phyloP scores from a whole-genome alignment of 2,797 vertebrate genomes.

The Sebastes kiyomatsui region DNA sequence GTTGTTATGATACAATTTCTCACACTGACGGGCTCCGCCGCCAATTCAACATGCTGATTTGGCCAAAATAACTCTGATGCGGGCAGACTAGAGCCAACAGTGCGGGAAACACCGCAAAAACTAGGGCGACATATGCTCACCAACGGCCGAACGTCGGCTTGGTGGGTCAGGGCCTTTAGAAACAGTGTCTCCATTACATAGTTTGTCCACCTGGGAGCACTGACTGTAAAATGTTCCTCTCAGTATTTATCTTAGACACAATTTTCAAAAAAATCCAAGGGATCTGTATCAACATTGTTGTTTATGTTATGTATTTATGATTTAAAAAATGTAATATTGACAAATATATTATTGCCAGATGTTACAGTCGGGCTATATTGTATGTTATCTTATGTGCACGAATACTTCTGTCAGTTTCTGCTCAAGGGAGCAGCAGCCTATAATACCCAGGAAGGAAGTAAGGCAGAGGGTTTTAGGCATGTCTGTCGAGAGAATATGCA shows the following conservation, averaged over 20 bases:
- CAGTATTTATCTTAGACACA: background rate
- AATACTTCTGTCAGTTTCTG: background rate
- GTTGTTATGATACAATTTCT: too few species aligned
- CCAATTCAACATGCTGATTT: accelerated
- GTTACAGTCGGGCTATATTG: too few species aligned
- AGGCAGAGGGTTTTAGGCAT: background rate
- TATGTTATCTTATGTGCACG: background rate
- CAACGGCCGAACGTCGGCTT: accelerated
- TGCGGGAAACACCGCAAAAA: too few species aligned
- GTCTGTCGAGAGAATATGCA: background rate
- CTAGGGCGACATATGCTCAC: accelerated
- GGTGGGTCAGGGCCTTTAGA: too few species aligned
- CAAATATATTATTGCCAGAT: background rate
- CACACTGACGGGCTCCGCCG: too few species aligned
- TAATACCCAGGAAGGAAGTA: background rate
- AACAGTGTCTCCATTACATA: too few species aligned
- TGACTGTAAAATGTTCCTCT: background rate
- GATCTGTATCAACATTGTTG: background rate
- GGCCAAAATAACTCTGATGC: accelerated
- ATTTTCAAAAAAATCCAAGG: background rate
- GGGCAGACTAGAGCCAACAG: accelerated
- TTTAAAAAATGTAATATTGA: background rate
- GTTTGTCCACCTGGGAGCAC: too few species aligned
- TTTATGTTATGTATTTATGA: background rate
- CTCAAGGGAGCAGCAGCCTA: background rate